phyloP scores from a whole-genome alignment of 2,888 invertebrate species.

The Thymelicus lineola region DNA sequence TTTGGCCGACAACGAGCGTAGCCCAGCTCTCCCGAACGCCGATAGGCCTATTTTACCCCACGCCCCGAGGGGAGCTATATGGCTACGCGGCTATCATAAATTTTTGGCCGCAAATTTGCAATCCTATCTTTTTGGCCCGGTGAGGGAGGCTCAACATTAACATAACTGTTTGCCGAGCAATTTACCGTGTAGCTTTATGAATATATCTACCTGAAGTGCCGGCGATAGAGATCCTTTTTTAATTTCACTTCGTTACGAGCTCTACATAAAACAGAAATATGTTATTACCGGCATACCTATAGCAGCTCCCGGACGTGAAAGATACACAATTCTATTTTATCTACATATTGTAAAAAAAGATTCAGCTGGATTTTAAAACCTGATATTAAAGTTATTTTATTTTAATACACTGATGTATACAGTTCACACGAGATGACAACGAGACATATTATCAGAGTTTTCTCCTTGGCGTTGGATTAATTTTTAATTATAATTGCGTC shows the following conservation, averaged over 20 bases:
- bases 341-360: conserved; percentile 8
- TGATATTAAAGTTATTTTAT: conserved; percentile 42
- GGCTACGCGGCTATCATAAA: conserved; percentile 74
- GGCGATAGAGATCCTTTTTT: conserved; percentile 36
- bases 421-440: conserved; percentile 45
- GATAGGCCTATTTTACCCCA: conserved; percentile 79
- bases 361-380: conserved; percentile 21
- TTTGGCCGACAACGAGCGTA: conserved; percentile 77
- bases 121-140: conserved; percentile 80
- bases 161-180: conserved; percentile 79
- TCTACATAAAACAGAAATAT: conserved; percentile 35
- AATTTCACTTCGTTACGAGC: conserved; percentile 32
- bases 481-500: conserved; percentile 80
- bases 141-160: conserved; percentile 77
- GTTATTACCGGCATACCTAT: conserved; percentile 21
- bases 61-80: conserved; percentile 71
- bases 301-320: conserved; percentile 23
- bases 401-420: conserved; percentile 49
- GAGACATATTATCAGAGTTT: conserved; percentile 60
- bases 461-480: conserved; percentile 66
- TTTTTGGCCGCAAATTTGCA: conserved; percentile 84
- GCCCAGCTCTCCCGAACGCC: conserved; percentile 78
- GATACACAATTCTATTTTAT: conserved; percentile 17
- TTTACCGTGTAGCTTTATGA: conserved; percentile 73
- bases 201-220: conserved; percentile 51